phyloP scores from a whole-genome alignment of 1,140 invertebrate species.

The Drosophila ogumai region DNA sequence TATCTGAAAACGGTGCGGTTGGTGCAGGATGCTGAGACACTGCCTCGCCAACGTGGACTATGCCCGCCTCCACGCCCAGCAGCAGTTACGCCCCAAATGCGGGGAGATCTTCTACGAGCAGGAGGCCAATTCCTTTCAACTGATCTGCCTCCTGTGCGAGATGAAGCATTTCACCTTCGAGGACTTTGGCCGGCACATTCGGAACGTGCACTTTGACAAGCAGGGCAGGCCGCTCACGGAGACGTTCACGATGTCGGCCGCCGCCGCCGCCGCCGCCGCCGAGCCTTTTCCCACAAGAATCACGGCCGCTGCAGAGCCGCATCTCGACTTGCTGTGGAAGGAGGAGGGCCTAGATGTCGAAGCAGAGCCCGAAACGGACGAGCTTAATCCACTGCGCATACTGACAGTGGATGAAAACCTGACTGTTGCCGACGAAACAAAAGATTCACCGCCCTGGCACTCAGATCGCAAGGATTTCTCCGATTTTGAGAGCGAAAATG shows the following conservation, averaged over 20 bases:
- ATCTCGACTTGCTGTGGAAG: background rate
- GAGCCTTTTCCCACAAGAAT: background rate
- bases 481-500: background rate
- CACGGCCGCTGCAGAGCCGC: background rate
- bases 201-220: constrained; percentile 62
- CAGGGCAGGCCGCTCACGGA: constrained; percentile 42
- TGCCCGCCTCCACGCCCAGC: constrained; percentile 52
- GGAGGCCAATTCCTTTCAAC: constrained; percentile 56
- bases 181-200: constrained; percentile 70
- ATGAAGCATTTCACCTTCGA: constrained; percentile 72
- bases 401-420: constrained; percentile 2
- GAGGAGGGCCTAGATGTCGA: constrained; percentile 23
- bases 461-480: background rate
- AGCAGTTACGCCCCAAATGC: constrained; percentile 60
- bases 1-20: constrained; percentile 2
- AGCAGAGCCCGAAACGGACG: constrained; percentile 18
- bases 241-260: background rate
- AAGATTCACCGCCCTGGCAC: constrained; percentile 5
- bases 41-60: constrained; percentile 63
- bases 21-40: constrained; percentile 67
- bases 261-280: too few species aligned
- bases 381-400: constrained; percentile 23
- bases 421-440: constrained; percentile 25
- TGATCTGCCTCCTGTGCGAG: constrained; percentile 64
- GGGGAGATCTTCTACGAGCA: constrained; percentile 71